Conservation (phyloP, 2,888 invertebrate species). For the Eustalomyia histrio region DNA sequence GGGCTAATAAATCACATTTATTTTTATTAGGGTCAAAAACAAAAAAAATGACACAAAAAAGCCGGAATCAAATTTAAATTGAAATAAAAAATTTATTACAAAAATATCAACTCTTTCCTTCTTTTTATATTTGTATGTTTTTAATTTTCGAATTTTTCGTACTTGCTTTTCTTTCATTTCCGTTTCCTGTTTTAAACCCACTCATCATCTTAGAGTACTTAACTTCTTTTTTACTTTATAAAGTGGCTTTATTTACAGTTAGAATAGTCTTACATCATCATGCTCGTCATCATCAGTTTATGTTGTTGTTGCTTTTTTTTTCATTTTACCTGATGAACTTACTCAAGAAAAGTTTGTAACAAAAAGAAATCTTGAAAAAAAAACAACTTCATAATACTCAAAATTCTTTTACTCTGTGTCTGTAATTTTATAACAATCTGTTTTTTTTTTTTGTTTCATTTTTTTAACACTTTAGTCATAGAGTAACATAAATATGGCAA, state of each 20-base stretch:
- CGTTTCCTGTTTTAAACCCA: slow-evolving; percentile 53
- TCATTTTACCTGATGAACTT: slow-evolving; percentile 54
- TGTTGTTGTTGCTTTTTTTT: slow-evolving; percentile 6
- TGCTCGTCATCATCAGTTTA: slow-evolving; percentile 23
- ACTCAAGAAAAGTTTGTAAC: slow-evolving; percentile 51
- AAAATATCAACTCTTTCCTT: neutral
- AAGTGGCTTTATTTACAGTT: slow-evolving; percentile 64
- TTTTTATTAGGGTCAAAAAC: slow-evolving; percentile 44
- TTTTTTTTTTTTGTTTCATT: slow-evolving; percentile 25
- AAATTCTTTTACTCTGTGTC: slow-evolving; percentile 51
- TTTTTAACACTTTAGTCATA: neutral
- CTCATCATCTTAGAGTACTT: slow-evolving; percentile 55
- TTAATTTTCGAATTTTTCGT: slow-evolving; percentile 6
- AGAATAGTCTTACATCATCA: slow-evolving; percentile 59
- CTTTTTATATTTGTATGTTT: neutral
- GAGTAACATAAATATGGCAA: neutral
- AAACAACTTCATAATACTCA: slow-evolving; percentile 46
- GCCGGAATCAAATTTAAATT: slow-evolving; percentile 21
- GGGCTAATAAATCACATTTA: slow-evolving; percentile 53
- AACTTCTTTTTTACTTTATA: slow-evolving; percentile 45
- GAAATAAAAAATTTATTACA: neutral
- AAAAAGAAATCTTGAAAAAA: slow-evolving; percentile 34
- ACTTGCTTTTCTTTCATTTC: slow-evolving; percentile 25
- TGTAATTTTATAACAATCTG: slow-evolving; percentile 56
- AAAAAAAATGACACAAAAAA: neutral